A percentile compares a stretch with the other conserved stretches of the same genome.
These are phyloP conservation scores for Eonycteris spelaea DNA, from an alignment of 2,113 vertebrate species.

Conservation along the genomic window DNA sequence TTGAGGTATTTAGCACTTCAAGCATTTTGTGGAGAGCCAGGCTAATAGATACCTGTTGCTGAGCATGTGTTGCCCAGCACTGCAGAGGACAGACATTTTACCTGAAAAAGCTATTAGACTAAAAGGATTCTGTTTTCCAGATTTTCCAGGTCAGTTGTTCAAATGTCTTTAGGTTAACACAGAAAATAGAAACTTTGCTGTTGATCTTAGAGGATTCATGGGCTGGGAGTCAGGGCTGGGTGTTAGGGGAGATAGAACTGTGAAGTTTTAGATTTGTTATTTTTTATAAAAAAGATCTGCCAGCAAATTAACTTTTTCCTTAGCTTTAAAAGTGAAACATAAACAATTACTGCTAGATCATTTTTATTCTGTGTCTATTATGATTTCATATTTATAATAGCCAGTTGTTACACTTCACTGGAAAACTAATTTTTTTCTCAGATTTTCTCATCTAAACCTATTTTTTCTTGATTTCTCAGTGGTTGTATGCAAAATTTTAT, in stretches of 20 bases:
- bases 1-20: neutral
- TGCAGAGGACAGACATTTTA: neutral
- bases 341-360: neutral
- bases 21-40: neutral
- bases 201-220: neutral
- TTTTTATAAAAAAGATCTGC: neutral
- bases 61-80: neutral
- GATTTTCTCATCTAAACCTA: neutral
- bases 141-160: slow-evolving; percentile 42
- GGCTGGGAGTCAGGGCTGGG: neutral
- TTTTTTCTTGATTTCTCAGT: neutral
- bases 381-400: neutral
- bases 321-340: neutral
- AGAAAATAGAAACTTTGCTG: neutral
- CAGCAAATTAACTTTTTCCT: neutral
- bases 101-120: slow-evolving; percentile 21
- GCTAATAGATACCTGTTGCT: neutral
- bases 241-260: rapidly evolving
- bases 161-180: slow-evolving; percentile 37
- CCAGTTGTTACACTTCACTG: neutral
- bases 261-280: neutral
- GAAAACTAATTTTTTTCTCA: neutral
- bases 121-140: neutral
- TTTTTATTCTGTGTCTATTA: neutral
- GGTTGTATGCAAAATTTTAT: neutral